A percentile compares a stretch with the other conserved stretches of the same genome.
Conservation (phyloP, 2,888 invertebrate species). For the Noctua janthina region DNA sequence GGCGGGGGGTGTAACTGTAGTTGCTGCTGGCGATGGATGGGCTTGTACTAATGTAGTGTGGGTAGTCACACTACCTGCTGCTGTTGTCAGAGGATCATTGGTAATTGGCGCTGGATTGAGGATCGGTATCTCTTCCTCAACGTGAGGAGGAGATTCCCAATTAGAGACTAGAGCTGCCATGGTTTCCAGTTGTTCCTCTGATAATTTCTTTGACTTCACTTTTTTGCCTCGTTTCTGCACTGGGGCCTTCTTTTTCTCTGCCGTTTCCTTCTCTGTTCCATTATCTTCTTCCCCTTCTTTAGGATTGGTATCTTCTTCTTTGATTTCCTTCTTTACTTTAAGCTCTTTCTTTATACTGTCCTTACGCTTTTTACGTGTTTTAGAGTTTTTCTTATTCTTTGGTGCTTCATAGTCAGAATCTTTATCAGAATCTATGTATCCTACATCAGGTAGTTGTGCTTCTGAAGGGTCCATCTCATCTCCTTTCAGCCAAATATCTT, state of each 20-base stretch:
- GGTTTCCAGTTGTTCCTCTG: conserved; percentile 79
- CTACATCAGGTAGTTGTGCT: conserved; percentile 86
- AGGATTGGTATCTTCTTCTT: conserved; percentile 61
- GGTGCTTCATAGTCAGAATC: conserved; percentile 87
- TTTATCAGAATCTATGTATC: conserved; percentile 87
- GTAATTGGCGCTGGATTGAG: conserved; percentile 42
- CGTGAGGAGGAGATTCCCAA: conserved; percentile 84
- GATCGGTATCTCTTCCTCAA: conserved; percentile 69
- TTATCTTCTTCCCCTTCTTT: conserved; percentile 66
- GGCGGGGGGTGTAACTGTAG: conserved; percentile 29
- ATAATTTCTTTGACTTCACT: conserved; percentile 81
- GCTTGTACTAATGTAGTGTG: conserved; percentile 11
- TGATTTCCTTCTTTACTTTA: conserved; percentile 65
- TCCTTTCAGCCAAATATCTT: conserved; percentile 95
- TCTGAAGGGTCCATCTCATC: conserved; percentile 93
- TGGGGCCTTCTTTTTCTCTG: conserved; percentile 66
- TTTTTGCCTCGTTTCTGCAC: conserved; percentile 67
- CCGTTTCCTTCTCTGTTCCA: conserved; percentile 58
- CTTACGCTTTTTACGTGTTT: conserved; percentile 77
- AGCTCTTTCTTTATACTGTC: conserved; percentile 75
- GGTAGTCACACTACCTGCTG: conserved; percentile 22
- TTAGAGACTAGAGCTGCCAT: conserved; percentile 82
- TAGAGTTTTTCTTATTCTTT: conserved; percentile 73
- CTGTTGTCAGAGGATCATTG: conserved; percentile 65
- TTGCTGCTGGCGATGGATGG: conserved; percentile 31